Conservation (phyloP, 2,797 vertebrate genomes). For the Aeoliscus strigatus region DNA sequence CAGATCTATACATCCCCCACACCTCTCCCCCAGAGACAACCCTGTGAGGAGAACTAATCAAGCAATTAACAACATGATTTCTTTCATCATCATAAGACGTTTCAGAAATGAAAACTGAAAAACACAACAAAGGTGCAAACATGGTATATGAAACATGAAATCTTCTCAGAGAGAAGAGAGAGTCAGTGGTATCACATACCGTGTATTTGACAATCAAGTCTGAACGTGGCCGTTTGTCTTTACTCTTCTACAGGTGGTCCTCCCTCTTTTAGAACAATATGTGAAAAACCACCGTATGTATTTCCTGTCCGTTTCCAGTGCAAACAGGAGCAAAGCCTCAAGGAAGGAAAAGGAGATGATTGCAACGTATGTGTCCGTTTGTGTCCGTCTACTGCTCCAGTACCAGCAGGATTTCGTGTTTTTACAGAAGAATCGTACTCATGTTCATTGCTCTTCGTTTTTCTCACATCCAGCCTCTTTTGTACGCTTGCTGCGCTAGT, state of each 20-base stretch:
- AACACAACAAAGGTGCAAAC: too few species aligned
- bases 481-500: slow-evolving; percentile 70
- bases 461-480: slow-evolving; percentile 66
- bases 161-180: too few species aligned
- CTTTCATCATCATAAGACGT: too few species aligned
- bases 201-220: too few species aligned
- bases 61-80: too few species aligned
- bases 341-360: slow-evolving; percentile 95
- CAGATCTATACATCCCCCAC: slow-evolving; percentile 27
- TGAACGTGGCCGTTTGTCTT: not conserved
- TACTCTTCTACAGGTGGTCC: slow-evolving; percentile 76
- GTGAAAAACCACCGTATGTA: slow-evolving; percentile 87
- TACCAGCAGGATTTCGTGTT: too few species aligned
- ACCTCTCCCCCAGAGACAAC: slow-evolving; percentile 4
- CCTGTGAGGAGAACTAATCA: too few species aligned
- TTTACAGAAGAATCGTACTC: too few species aligned
- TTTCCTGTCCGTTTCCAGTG: slow-evolving; percentile 83
- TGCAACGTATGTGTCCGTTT: slow-evolving; percentile 78
- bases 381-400: too few species aligned
- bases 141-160: too few species aligned
- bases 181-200: too few species aligned
- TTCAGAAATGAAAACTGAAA: too few species aligned
- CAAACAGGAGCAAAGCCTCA: slow-evolving; percentile 80
- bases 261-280: slow-evolving; percentile 92
- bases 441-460: slow-evolving; percentile 33